Percentiles rank a stretch among this genome's conserved stretches.
Evolutionary conservation across 2,888 invertebrate species (phyloP).

Genomic region (Leucoma salicis): DNA sequence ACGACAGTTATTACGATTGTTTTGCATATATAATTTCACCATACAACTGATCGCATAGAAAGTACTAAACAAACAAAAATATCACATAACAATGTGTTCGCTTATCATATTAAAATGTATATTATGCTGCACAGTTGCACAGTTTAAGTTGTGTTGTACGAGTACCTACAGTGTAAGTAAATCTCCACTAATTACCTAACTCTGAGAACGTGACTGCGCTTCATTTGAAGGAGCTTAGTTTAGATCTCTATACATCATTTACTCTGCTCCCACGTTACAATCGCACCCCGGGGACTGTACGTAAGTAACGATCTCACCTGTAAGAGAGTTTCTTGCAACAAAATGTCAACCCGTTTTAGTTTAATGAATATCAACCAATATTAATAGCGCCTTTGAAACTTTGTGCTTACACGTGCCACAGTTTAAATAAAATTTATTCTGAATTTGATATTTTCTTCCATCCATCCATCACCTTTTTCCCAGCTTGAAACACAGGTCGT

Average conservation of each 20-base stretch:
- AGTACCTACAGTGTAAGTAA: not conserved
- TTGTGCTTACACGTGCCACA: slow-evolving; percentile 5
- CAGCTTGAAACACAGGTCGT: no score
- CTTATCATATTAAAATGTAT: no score
- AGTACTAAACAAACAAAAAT: no score
- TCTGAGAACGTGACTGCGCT: slow-evolving; percentile 13
- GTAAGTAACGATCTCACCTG: slow-evolving; percentile 25
- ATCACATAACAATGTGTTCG: not conserved
- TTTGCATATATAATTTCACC: no score
- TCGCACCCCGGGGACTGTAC: slow-evolving; percentile 18
- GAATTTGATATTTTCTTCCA: no score
- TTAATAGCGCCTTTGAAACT: slow-evolving; percentile 22
- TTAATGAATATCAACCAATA: slow-evolving; percentile 30
- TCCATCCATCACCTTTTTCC: no score
- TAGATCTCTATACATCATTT: slow-evolving; percentile 15
- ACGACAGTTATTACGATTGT: no score
- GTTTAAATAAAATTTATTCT: slow-evolving; percentile 9
- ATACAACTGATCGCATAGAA: no score
- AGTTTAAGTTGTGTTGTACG: no score
- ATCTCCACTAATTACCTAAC: slow-evolving; percentile 5
- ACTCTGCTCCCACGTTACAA: slow-evolving; percentile 13
- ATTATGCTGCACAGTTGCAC: no score
- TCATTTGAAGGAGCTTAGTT: slow-evolving; percentile 21
- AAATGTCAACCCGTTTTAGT: slow-evolving; percentile 25
- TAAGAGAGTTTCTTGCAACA: slow-evolving; percentile 16